phyloP scores from a whole-genome alignment of 2,888 invertebrate genomes.

The Heliconius ethilla region DNA sequence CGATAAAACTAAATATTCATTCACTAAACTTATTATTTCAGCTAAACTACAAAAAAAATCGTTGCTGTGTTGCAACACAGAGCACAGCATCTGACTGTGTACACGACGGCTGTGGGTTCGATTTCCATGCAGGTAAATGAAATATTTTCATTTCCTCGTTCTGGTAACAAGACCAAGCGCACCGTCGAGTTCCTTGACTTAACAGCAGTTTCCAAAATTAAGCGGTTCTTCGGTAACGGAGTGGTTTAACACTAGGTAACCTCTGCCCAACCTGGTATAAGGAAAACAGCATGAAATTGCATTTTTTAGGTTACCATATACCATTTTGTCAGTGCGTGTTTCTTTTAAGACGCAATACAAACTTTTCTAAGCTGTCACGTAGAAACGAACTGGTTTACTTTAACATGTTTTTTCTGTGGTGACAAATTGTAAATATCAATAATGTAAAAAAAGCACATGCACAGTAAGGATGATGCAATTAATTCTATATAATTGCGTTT shows the following conservation, averaged over 20 bases:
- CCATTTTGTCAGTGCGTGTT: neutral
- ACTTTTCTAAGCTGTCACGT: conserved; percentile 2
- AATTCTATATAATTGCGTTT: neutral
- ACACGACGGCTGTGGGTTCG: neutral
- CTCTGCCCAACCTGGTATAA: too few species aligned
- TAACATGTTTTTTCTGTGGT: neutral
- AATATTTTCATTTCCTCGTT: neutral
- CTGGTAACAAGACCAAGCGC: neutral
- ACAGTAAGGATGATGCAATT: neutral
- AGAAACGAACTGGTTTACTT: neutral
- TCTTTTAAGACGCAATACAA: neutral
- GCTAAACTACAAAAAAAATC: too few species aligned
- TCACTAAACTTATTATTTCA: too few species aligned
- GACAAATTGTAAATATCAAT: conserved; percentile 17
- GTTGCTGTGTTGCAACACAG: too few species aligned
- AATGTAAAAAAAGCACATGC: neutral
- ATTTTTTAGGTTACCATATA: too few species aligned
- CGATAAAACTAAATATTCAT: too few species aligned
- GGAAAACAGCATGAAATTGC: too few species aligned
- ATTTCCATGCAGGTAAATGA: neutral
- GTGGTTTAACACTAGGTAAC: neutral
- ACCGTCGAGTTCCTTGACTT: too few species aligned
- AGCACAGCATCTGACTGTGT: neutral
- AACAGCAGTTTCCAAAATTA: neutral
- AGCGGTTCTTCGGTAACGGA: neutral